Evolutionary conservation across 2,888 invertebrate genomes (phyloP).

Genomic region (Monopis laevigella): DNA sequence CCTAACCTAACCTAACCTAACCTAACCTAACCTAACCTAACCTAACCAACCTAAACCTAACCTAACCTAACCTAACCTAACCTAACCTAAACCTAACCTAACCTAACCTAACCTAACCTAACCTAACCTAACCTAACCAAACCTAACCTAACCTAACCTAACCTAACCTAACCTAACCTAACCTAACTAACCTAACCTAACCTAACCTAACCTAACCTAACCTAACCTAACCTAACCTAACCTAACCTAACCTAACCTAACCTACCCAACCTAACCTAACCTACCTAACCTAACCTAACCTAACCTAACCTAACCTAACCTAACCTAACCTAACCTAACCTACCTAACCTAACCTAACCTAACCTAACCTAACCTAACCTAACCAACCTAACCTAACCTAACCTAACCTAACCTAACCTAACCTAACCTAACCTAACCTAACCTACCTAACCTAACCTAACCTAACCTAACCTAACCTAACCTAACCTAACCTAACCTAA

Average conservation of each 20-base stretch:
- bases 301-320: slow-evolving; percentile 14
- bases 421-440: slow-evolving; percentile 17
- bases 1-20: slow-evolving; percentile 15
- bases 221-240: slow-evolving; percentile 12
- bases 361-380: slow-evolving; percentile 17
- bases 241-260: slow-evolving; percentile 14
- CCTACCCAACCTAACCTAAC: slow-evolving; percentile 16
- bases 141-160: slow-evolving; percentile 17
- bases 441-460: slow-evolving; percentile 15
- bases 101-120: slow-evolving; percentile 15
- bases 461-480: slow-evolving; percentile 14
- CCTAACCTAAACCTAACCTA: slow-evolving; percentile 14
- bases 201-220: slow-evolving; percentile 15
- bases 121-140: slow-evolving; percentile 18
- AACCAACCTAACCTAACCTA: slow-evolving; percentile 18
- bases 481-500: slow-evolving; percentile 13
- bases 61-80: slow-evolving; percentile 15
- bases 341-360: slow-evolving; percentile 13
- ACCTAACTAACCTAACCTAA: slow-evolving; percentile 13
- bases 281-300: slow-evolving; percentile 16
- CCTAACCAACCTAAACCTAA: slow-evolving; percentile 11
- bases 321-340: slow-evolving; percentile 14
- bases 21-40: slow-evolving; percentile 15
- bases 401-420: slow-evolving; percentile 16
- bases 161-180: slow-evolving; percentile 15